Percentiles rank a stretch among this genome's conserved stretches.
phyloP scores from a whole-genome alignment of 1,140 invertebrate species.

The Himalopsyche phryganea region DNA sequence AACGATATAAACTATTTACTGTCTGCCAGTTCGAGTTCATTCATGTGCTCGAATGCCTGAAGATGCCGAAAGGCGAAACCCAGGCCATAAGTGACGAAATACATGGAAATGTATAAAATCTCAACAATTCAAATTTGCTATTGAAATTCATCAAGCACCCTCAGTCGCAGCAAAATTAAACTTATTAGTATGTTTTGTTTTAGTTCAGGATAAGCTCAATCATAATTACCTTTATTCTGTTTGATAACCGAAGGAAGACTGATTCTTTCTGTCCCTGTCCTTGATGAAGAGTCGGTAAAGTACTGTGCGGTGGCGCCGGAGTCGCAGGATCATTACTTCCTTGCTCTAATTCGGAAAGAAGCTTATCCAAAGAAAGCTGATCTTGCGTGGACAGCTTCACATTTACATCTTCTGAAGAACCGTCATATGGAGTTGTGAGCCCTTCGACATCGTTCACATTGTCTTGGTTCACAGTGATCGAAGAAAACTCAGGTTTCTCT shows the following conservation, averaged over 20 bases:
- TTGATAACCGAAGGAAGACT: conserved; percentile 90
- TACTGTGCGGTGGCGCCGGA: conserved; percentile 30
- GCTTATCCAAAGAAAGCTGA: conserved; percentile 38
- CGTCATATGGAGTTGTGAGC: conserved; percentile 23
- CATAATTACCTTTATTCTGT: conserved; percentile 84
- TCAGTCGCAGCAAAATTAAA: too few relatives aligned
- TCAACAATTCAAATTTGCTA: too few relatives aligned
- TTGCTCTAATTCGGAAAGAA: conserved; percentile 49
- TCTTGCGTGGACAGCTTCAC: conserved; percentile 32
- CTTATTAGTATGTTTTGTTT: too few relatives aligned
- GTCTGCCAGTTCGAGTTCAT: too few relatives aligned
- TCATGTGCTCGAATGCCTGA: too few relatives aligned
- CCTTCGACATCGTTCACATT: not conserved
- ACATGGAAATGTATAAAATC: too few relatives aligned
- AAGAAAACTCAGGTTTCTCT: conserved; percentile 1
- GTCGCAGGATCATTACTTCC: conserved; percentile 44
- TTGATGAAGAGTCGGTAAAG: conserved; percentile 38
- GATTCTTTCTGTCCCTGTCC: conserved; percentile 82
- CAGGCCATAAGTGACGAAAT: too few relatives aligned
- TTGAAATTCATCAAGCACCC: too few relatives aligned
- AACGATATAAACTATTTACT: too few relatives aligned
- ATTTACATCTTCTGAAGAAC: conserved; percentile 4
- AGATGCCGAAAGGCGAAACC: too few relatives aligned
- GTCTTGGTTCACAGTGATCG: conserved; percentile 3
- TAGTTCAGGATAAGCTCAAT: too few relatives aligned